These are phyloP conservation scores for Lucifuga dentata DNA, from an alignment of 2,113 vertebrate genomes.

Conservation along the genomic window DNA sequence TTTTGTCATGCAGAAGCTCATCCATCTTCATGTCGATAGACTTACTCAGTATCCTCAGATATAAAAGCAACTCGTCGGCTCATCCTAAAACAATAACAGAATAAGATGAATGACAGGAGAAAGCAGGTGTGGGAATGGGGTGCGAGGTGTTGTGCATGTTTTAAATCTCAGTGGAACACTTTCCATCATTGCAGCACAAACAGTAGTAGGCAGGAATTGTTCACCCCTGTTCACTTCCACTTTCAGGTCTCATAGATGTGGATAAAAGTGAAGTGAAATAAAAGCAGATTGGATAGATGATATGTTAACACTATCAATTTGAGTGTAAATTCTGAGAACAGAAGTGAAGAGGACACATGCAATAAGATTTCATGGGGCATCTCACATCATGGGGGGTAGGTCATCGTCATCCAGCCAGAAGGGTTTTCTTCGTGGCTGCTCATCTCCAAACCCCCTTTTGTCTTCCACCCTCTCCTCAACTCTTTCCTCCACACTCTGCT, in stretches of 20 bases:
- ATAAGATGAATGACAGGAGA: slow-evolving; percentile 53
- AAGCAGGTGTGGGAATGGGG: slow-evolving; percentile 6
- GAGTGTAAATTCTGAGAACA: slow-evolving; percentile 1
- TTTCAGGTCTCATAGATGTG: not conserved
- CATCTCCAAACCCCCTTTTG: slow-evolving; percentile 39
- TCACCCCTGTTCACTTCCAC: not conserved
- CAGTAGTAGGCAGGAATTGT: not conserved
- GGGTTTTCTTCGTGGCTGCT: slow-evolving; percentile 76
- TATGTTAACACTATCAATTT: not conserved
- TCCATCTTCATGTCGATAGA: slow-evolving; percentile 80
- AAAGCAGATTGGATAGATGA: not conserved
- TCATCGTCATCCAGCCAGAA: slow-evolving; percentile 80
- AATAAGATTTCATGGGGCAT: slow-evolving; percentile 50
- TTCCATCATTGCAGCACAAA: not conserved
- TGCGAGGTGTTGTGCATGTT: slow-evolving; percentile 3
- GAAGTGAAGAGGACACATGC: slow-evolving; percentile 28
- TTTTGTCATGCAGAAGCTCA: slow-evolving; percentile 69
- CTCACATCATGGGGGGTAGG: slow-evolving; percentile 84
- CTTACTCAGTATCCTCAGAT: slow-evolving; percentile 98
- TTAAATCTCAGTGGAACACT: not conserved
- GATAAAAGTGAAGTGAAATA: not conserved
- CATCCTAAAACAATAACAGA: slow-evolving; percentile 90
- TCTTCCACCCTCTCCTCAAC: slow-evolving; percentile 62
- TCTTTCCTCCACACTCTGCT: slow-evolving; percentile 27
- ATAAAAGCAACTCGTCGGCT: slow-evolving; percentile 91